A percentile compares a stretch with the other conserved stretches of the same genome.
Conservation (phyloP, 2,113 vertebrate genomes). For the Trichechus manatus region DNA sequence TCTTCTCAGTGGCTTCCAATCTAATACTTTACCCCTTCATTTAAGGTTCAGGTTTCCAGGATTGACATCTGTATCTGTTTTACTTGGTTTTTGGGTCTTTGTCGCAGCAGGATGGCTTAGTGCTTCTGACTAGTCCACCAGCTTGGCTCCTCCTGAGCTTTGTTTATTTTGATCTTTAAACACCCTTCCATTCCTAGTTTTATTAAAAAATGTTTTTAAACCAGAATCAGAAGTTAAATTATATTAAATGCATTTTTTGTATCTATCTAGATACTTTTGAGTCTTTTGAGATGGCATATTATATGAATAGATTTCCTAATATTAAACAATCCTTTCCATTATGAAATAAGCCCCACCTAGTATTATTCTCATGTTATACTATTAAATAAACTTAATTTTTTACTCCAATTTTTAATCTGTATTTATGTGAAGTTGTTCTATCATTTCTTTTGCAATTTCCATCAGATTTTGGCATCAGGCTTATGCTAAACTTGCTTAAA, state of each 20-base stretch:
- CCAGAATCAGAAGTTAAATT: neutral
- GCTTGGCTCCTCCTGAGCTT: too few species aligned
- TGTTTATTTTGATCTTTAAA: neutral
- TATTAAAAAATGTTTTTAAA: neutral
- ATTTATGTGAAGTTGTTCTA: conserved; percentile 12
- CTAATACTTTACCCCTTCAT: too few species aligned
- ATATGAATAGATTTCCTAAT: neutral
- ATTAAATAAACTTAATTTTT: neutral
- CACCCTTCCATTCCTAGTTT: neutral
- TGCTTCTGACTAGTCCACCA: too few species aligned
- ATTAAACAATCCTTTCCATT: neutral
- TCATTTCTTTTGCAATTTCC: neutral
- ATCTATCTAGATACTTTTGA: neutral
- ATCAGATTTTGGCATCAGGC: neutral
- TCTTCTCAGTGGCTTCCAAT: too few species aligned
- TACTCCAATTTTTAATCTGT: neutral
- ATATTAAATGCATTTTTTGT: neutral
- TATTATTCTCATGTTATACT: neutral
- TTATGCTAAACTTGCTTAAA: neutral
- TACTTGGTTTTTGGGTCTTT: too few species aligned
- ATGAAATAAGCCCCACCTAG: neutral
- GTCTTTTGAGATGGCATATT: neutral
- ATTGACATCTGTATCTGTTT: too few species aligned
- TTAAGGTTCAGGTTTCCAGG: too few species aligned
- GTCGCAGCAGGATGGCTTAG: too few species aligned